Percentiles rank a stretch among this genome's conserved stretches.
Conservation (phyloP, 2,888 invertebrate species). For the Mesorhabditis spiculigera region DNA sequence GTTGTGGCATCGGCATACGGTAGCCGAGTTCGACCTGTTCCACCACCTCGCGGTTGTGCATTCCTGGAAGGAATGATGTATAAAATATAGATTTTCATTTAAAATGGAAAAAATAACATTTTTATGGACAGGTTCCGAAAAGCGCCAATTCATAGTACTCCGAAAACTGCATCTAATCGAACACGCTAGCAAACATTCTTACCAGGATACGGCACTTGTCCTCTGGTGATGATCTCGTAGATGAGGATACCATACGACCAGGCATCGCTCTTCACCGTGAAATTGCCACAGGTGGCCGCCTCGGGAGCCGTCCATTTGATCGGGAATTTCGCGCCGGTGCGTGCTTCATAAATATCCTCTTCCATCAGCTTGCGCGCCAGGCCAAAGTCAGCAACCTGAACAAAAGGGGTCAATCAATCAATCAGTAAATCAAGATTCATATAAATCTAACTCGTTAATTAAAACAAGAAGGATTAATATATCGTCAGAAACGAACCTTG, state of each 20-base stretch:
- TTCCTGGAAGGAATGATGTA: slow-evolving; percentile 65
- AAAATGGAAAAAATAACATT: not conserved
- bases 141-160: no score
- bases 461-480: not conserved
- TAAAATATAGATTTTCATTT: not conserved
- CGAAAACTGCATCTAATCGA: not conserved
- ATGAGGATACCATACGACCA: slow-evolving; percentile 73
- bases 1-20: slow-evolving; percentile 85
- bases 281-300: slow-evolving; percentile 81
- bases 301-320: slow-evolving; percentile 98
- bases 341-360: slow-evolving; percentile 70
- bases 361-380: slow-evolving; percentile 93
- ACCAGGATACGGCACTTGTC: slow-evolving; percentile 93
- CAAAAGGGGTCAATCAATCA: slow-evolving; percentile 67
- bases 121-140: no score
- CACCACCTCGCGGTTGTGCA: slow-evolving; percentile 93
- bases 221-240: slow-evolving; percentile 63
- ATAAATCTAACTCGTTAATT: not conserved
- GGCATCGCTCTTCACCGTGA: slow-evolving; percentile 97
- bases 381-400: slow-evolving; percentile 83
- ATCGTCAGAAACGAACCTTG: slow-evolving; percentile 41
- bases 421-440: not conserved
- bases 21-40: slow-evolving; percentile 93
- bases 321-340: slow-evolving; percentile 77
- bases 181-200: slow-evolving; percentile 14